Conservation (phyloP, 2,888 invertebrate genomes). For the Cryptocephalus moraei region DNA sequence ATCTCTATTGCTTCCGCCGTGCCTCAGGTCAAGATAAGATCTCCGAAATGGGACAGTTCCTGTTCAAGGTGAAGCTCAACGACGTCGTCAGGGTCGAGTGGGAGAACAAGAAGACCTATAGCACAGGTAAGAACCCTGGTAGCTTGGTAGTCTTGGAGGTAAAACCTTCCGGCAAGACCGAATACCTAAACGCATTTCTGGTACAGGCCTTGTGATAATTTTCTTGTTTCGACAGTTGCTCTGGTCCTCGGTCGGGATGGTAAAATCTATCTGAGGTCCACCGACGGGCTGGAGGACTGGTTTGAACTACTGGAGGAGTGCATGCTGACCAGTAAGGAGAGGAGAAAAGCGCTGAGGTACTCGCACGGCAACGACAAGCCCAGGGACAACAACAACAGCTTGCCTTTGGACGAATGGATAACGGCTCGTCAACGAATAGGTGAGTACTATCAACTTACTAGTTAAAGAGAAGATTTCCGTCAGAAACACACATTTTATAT, state of each 20-base stretch:
- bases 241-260: constrained; percentile 43
- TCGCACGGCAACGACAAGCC: constrained; percentile 37
- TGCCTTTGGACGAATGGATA: constrained; percentile 46
- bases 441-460: constrained; percentile 23
- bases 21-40: constrained; percentile 47
- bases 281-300: constrained; percentile 54
- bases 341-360: constrained; percentile 45
- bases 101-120: constrained; percentile 55
- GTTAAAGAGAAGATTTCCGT: too few species aligned
- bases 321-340: constrained; percentile 52
- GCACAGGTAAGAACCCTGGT: constrained; percentile 21
- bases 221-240: constrained; percentile 37
- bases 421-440: constrained; percentile 41
- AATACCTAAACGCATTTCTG: not conserved
- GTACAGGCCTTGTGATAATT: not conserved
- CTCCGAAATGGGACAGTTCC: constrained; percentile 57
- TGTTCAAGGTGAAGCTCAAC: constrained; percentile 45
- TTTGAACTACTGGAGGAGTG: constrained; percentile 56
- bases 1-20: constrained; percentile 54
- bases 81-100: constrained; percentile 57
- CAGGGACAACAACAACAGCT: constrained; percentile 34
- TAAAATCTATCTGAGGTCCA: constrained; percentile 39
- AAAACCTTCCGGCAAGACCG: not conserved
- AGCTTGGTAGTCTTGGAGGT: not conserved
- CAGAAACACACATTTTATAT: too few species aligned